phyloP scores from a whole-genome alignment of 2,888 invertebrate genomes.

The Chalcis sispes region DNA sequence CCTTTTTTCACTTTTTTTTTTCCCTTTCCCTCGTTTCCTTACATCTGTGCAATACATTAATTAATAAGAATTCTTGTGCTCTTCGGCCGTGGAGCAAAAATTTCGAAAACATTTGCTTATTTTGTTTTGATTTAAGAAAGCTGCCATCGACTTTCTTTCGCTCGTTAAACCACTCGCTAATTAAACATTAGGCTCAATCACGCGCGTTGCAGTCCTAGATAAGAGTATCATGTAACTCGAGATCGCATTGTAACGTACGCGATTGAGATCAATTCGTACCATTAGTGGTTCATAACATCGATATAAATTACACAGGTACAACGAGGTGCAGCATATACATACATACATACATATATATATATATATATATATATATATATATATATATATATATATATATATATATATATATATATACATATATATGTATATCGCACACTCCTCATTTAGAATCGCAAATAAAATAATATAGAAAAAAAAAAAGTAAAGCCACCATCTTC shows the following conservation, averaged over 20 bases:
- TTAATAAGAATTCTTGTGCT: constrained; percentile 55
- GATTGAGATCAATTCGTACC: constrained; percentile 57
- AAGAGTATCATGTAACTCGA: constrained; percentile 53
- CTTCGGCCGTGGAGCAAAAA: constrained; percentile 55
- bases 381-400: too few relatives aligned
- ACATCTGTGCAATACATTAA: constrained; percentile 58
- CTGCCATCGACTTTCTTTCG: constrained; percentile 52
- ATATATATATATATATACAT: too few relatives aligned
- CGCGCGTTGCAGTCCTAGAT: constrained; percentile 56
- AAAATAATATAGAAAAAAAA: constrained; percentile 57
- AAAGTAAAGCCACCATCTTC: constrained; percentile 58
- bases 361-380: too few relatives aligned
- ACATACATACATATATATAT: too few relatives aligned
- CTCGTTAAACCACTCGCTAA: constrained; percentile 55
- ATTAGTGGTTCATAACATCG: constrained; percentile 56
- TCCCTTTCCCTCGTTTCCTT: constrained; percentile 56
- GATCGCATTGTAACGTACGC: constrained; percentile 57
- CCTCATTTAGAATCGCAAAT: constrained; percentile 57
- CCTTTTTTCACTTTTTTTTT: constrained; percentile 49
- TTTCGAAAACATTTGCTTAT: constrained; percentile 55
- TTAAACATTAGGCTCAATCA: constrained; percentile 57
- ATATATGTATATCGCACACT: too few relatives aligned
- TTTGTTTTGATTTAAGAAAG: constrained; percentile 56
- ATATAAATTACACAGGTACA: constrained; percentile 60
- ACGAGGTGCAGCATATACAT: constrained; percentile 56